Evolutionary conservation across 2,888 invertebrate species (phyloP).

Genomic region (Formica aserva): DNA sequence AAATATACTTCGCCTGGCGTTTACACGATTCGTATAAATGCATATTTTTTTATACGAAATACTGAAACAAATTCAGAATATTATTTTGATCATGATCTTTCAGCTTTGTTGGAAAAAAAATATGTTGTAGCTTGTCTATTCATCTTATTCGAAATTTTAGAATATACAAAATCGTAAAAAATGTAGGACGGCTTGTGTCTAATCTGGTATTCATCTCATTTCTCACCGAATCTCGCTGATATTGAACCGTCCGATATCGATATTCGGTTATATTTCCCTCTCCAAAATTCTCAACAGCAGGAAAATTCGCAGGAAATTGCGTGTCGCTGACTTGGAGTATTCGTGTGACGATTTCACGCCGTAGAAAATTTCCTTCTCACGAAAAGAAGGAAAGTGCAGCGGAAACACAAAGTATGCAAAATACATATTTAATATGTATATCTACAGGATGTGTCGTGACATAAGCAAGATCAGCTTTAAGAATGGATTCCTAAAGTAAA

Average conservation of each 20-base stretch:
- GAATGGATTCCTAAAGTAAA: neutral
- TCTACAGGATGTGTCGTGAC: neutral
- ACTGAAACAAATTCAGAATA: neutral
- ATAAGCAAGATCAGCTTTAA: neutral
- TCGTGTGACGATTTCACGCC: slow-evolving; percentile 39
- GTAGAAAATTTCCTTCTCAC: neutral
- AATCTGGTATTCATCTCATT: slow-evolving; percentile 39
- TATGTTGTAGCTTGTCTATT: neutral
- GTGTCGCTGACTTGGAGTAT: slow-evolving; percentile 28
- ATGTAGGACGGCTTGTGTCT: neutral
- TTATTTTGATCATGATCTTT: neutral
- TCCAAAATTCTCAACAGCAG: neutral
- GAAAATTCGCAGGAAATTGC: slow-evolving; percentile 41
- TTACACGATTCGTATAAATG: too few species aligned
- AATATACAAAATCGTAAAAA: neutral
- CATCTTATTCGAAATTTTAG: neutral
- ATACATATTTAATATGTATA: neutral
- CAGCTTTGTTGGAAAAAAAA: neutral
- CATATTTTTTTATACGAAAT: neutral
- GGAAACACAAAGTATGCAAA: neutral
- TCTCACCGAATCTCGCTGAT: slow-evolving; percentile 38
- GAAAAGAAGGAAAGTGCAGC: neutral
- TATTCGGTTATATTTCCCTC: slow-evolving; percentile 35
- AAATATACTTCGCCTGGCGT: neutral
- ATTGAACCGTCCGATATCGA: slow-evolving; percentile 27